Evolutionary conservation across 92 coral and sea anemone species (phyloP).

Genomic region (Chrysogorgia sp.): DNA sequence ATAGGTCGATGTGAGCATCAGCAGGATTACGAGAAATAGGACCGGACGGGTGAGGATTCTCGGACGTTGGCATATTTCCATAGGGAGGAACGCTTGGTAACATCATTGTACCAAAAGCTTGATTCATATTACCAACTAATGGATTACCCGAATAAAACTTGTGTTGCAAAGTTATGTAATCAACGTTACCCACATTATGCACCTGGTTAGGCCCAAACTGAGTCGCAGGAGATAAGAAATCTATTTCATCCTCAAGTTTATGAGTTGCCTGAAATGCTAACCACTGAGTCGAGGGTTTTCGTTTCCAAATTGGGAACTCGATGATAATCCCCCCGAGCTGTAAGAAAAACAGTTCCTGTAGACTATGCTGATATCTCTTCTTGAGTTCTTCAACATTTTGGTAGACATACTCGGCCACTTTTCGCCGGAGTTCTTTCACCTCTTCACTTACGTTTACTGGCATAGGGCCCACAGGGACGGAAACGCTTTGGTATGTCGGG

Average conservation of each 20-base stretch:
- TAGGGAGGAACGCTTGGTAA: slow-evolving; percentile 2
- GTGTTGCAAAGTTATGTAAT: slow-evolving; percentile 63
- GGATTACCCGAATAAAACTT: slow-evolving; percentile 36
- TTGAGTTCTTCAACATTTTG: slow-evolving; percentile 79
- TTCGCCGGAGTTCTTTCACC: slow-evolving; percentile 73
- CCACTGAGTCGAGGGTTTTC: slow-evolving; percentile 77
- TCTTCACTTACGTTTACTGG: slow-evolving; percentile 68
- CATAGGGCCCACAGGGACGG: not conserved
- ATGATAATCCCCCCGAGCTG: slow-evolving; percentile 89
- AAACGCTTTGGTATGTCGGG: slow-evolving; percentile 45
- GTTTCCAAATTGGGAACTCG: slow-evolving; percentile 81
- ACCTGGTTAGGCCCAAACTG: slow-evolving; percentile 62
- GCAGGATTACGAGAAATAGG: slow-evolving; percentile 10
- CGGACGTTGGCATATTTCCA: not conserved
- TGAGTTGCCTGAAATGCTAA: slow-evolving; percentile 69
- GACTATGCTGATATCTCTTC: slow-evolving; percentile 79
- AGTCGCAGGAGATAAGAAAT: slow-evolving; percentile 60
- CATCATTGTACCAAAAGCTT: slow-evolving; percentile 3
- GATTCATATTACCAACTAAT: not conserved
- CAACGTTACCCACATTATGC: slow-evolving; percentile 49
- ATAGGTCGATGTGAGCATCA: slow-evolving; percentile 32
- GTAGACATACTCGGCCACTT: slow-evolving; percentile 80
- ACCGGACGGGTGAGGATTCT: not conserved
- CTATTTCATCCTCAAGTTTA: slow-evolving; percentile 81
- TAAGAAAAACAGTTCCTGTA: slow-evolving; percentile 91